Conservation (phyloP, 2,888 invertebrate genomes). For the Philaethria dido region DNA sequence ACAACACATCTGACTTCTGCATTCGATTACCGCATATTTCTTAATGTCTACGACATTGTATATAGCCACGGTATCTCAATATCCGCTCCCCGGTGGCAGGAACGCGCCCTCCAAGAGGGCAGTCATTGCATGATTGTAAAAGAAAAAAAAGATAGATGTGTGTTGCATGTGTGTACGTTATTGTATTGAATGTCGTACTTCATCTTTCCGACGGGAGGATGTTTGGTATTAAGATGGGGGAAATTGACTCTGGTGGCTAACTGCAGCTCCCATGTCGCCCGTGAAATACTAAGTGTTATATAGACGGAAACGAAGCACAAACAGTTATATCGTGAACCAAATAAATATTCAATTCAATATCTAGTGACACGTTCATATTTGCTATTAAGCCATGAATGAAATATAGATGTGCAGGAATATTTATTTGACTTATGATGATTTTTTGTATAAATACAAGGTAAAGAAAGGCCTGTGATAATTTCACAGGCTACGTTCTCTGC, state of each 20-base stretch:
- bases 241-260: conserved; percentile 81
- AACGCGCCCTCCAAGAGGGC: conserved; percentile 51
- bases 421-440: conserved; percentile 26
- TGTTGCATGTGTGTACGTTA: conserved; percentile 82
- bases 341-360: conserved; percentile 21
- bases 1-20: conserved; percentile 68
- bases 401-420: not conserved
- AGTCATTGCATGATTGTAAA: conserved; percentile 77
- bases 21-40: conserved; percentile 67
- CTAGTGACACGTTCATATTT: not conserved
- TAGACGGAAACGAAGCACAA: conserved; percentile 53
- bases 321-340: conserved; percentile 30
- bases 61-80: conserved; percentile 58
- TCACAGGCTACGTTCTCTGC: conserved; percentile 37
- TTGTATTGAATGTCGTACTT: conserved; percentile 79
- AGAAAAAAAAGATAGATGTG: conserved; percentile 73
- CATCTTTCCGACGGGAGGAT: conserved; percentile 76
- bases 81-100: conserved; percentile 51
- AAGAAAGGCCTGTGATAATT: conserved; percentile 31
- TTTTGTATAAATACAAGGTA: conserved; percentile 8
- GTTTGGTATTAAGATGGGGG: conserved; percentile 78
- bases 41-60: conserved; percentile 69
- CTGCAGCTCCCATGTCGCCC: conserved; percentile 72
- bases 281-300: conserved; percentile 70
- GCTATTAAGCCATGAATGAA: not conserved